Base-by-base conservation (phyloP, 2,113 vertebrate genomes). In the Syngnathus floridae region DNA sequence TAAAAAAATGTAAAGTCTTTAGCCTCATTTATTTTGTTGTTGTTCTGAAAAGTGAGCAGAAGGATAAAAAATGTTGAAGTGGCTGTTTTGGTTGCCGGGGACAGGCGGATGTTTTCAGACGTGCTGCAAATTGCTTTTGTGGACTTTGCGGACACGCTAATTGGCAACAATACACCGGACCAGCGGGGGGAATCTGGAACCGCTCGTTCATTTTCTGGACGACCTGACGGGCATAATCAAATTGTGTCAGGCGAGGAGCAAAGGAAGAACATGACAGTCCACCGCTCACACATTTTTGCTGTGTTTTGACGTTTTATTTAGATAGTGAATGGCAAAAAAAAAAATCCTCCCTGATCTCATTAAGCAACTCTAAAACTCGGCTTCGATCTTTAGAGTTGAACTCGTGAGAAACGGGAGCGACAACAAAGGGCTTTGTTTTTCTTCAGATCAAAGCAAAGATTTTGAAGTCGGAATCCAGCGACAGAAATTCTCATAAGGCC, bases 401-500 rank as follows among this genome's bases (percentile, higher is more conserved):
- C 43, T 46, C 43, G 6, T 46, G 43, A 46, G 5, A 46, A 11
- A 46, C 14, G 43, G 43, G 14, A 46, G 43, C 10, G 13, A 22
- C 22, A 12, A 54, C 4, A 22, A 26, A 54, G 26, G 26, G 10
- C 0, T 13, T 54, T 13, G 17, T 49, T 17, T n/a, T 49, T 52
- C 21, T 26, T 54, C 4, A 26, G 4, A 49, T 49, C 48, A 51
- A 6, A 10, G n/a, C 9, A 51, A 51, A 21, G 16, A 45, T 45
- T 4, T 45, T 16, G 3, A 45, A 55, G 7, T 31, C 65, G 38
- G 48, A 21, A 66, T 37, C 11, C 4, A 54, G 22, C 22, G 35
- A 48, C 43, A 65, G 56, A 62, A 58, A 71, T 26, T 14, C 60
- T 35, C 46, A 8, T 69, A 76, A 73, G 2, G 3, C 2, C 12